Evolutionary conservation across 1,140 invertebrate species (phyloP), one percentile per base, ranked within the genome.

Genomic region (Rhyzopertha dominica): DNA sequence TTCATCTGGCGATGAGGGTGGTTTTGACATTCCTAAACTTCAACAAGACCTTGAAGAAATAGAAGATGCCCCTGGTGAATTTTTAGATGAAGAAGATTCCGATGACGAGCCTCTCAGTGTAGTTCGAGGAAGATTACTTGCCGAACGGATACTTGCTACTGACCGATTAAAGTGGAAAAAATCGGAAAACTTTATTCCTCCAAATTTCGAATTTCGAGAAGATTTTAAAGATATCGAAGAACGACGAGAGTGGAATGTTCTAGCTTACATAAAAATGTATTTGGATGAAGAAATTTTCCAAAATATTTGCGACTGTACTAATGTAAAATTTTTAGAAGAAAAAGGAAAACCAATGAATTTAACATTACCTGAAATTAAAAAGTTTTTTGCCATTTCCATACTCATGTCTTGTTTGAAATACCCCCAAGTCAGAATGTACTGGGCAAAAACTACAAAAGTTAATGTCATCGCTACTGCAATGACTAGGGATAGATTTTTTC

Each of bases 321-420:
- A 52, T 45, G 26, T 43, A 31, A 49, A 19, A 46, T 49, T 40
- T 30, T 13, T 45, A 5, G 36, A 41, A 37, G 39, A 28, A 26
- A 44, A 50, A 32, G 43, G 25, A 25, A 42, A 42, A 44, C 31
- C 44, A 36, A 22, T 51, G 24, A 47, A 47, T 36, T 36, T 47
- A 24, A 46, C 43, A 29, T 22, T 43, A 36, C 18, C 24, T 19
- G 43, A 51, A 43, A 23, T 43, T 31, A 47, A 28, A 34, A 43
- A 50, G 1, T 51, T 51, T 47, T 25, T 54, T 30, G 43, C 22
- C 9, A 43, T 50, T 20, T 41, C 34, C n/a, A 20, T 43, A 31
- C 32, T 51, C 2, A 48, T 54, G 43, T 54, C 48, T n/a, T 51
- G 43, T 24, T 31, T 54, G 26, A 43, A 54, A 47, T 51, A 40